Conservation (phyloP, 2,797 vertebrate species). For the Enteromius afrohamiltoni region DNA sequence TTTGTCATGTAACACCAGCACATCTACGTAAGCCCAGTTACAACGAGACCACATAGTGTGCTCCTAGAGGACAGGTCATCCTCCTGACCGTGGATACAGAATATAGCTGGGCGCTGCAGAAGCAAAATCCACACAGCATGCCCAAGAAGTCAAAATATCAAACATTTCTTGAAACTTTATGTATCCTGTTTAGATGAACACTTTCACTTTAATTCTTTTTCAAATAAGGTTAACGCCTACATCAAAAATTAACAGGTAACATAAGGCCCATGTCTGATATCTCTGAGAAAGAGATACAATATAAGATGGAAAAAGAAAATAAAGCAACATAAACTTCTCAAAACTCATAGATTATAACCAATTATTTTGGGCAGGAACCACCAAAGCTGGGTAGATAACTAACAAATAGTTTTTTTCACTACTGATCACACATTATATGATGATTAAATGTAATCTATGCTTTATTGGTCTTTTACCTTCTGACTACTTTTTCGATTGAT, state of each 20-base stretch:
- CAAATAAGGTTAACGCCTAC: neutral
- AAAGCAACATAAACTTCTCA: neutral
- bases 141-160: neutral
- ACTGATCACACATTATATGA: too few species aligned
- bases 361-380: neutral
- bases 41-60: neutral
- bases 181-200: neutral
- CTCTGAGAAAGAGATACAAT: neutral
- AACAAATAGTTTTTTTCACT: too few species aligned
- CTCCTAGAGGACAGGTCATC: slow-evolving; percentile 9
- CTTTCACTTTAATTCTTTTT: neutral
- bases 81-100: slow-evolving; percentile 13
- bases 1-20: neutral
- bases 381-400: too few species aligned
- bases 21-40: neutral
- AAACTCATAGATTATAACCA: neutral
- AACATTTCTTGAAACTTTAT: neutral
- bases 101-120: neutral
- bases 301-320: neutral
- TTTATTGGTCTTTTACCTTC: too few species aligned
- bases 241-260: neutral
- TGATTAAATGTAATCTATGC: too few species aligned
- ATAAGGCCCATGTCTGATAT: neutral
- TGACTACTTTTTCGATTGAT: too few species aligned
- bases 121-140: neutral